Base-by-base conservation (phyloP, 2,113 vertebrate genomes). In the Microcebus griseorufus region DNA sequence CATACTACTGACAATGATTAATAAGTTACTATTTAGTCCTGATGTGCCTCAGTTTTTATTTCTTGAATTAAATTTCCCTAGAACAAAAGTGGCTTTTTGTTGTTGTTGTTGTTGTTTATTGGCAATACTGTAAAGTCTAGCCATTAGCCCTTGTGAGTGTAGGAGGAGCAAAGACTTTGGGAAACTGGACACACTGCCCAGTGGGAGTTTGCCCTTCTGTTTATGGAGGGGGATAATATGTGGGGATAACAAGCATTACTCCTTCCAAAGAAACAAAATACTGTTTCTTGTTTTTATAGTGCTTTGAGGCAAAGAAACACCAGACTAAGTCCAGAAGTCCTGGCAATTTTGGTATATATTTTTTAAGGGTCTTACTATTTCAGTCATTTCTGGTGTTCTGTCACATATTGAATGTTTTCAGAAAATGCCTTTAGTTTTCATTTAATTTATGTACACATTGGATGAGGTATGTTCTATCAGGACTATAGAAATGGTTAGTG, bases 211-310 rank as follows among this genome's bases (percentile, higher is more conserved):
- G 53, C 45, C 60, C 34, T 84, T 78, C 27, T 81, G 13, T 81
- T 94, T 64, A 45, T 73, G 42, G 48, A 90, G 29, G 78, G 27
- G 45, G 18, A 25, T n/a, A n/a, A 23, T 72, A 90, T 75, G 27
- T 48, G 58, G 32, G 55, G 29, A 75, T 69, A 93, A 29, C 39
- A 58, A 84, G 23, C 6, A 37, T 62, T 96, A 53, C 25, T 88
- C 1, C 86, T 22, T 85, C 94, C 79, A 79, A 96, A 96, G 69
- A 89, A 89, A 58, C 32, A 51, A 18, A 53, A 60, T 34, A 53
- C 23, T 76, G 3, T 58, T 67, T 86, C 51, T 87, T 96, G 64
- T 73, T 97, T 93, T 86, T 69, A 94, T 84, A 91, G 76, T 45
- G 34, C 55, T 94, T 62, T 85, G 73, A 45, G 87, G 55, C 62